Conservation (phyloP, 2,888 invertebrate species). For the Erpobdella octoculata region DNA sequence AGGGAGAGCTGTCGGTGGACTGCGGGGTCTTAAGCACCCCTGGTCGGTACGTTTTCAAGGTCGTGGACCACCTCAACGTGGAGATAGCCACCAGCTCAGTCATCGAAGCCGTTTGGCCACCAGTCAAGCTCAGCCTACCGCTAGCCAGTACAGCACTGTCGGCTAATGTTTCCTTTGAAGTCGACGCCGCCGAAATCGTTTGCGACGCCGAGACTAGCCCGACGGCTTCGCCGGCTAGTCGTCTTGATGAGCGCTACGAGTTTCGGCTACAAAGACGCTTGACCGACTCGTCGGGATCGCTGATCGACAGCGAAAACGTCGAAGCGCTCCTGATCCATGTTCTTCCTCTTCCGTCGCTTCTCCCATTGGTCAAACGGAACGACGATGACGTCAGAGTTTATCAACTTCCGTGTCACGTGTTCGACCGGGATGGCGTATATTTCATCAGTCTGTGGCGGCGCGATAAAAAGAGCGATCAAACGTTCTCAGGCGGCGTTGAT, state of each 20-base stretch:
- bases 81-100: background rate
- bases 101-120: background rate
- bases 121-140: background rate
- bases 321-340: background rate
- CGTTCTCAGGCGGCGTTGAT: background rate
- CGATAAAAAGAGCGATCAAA: constrained; percentile 2
- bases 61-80: background rate
- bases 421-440: background rate
- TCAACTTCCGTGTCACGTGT: background rate
- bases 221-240: background rate
- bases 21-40: constrained; percentile 21
- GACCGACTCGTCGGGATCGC: background rate
- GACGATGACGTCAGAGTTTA: background rate
- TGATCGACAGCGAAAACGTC: no score
- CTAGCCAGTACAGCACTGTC: background rate
- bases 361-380: no score
- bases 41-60: constrained; percentile 8
- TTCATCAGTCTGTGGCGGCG: background rate
- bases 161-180: background rate
- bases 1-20: constrained; percentile 10
- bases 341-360: background rate
- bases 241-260: background rate
- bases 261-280: background rate
- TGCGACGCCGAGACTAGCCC: background rate
- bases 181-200: background rate